Conservation (phyloP, 2,888 invertebrate genomes). For the Patella caerulea region DNA sequence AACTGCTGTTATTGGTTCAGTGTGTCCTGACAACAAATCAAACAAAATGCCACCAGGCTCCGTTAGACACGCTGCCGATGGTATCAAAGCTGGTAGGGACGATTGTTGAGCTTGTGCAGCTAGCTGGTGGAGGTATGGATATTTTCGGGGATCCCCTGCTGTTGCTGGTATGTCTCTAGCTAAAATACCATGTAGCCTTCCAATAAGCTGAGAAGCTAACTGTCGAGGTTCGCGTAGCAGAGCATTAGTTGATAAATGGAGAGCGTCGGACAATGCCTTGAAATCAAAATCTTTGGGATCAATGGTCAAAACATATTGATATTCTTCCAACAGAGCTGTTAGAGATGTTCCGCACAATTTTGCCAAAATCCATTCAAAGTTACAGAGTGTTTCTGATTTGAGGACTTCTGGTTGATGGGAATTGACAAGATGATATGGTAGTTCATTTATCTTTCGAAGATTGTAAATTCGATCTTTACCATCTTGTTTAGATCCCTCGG, state of each 20-base stretch:
- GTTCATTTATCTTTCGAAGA: slow-evolving; percentile 84
- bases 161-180: slow-evolving; percentile 60
- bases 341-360: slow-evolving; percentile 85
- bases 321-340: slow-evolving; percentile 83
- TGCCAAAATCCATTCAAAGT: slow-evolving; percentile 84
- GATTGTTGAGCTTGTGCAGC: slow-evolving; percentile 54
- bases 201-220: slow-evolving; percentile 81
- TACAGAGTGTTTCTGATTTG: slow-evolving; percentile 80
- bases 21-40: slow-evolving; percentile 66
- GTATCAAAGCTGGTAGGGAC: slow-evolving; percentile 61
- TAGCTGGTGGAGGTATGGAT: slow-evolving; percentile 59
- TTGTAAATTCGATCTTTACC: slow-evolving; percentile 75
- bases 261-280: slow-evolving; percentile 78
- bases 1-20: slow-evolving; percentile 64
- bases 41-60: slow-evolving; percentile 67
- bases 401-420: slow-evolving; percentile 74
- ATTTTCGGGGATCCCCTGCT: slow-evolving; percentile 63
- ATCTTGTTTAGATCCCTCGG: slow-evolving; percentile 38
- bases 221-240: slow-evolving; percentile 87
- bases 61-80: slow-evolving; percentile 64
- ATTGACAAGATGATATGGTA: slow-evolving; percentile 84
- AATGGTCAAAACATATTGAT: slow-evolving; percentile 74
- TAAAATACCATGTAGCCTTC: slow-evolving; percentile 69
- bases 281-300: slow-evolving; percentile 65
- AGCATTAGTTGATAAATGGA: slow-evolving; percentile 81